Evolutionary conservation across 1,140 invertebrate genomes (phyloP), one percentile per base, ranked within the genome.

Genomic region (Eupeodes corollae): DNA sequence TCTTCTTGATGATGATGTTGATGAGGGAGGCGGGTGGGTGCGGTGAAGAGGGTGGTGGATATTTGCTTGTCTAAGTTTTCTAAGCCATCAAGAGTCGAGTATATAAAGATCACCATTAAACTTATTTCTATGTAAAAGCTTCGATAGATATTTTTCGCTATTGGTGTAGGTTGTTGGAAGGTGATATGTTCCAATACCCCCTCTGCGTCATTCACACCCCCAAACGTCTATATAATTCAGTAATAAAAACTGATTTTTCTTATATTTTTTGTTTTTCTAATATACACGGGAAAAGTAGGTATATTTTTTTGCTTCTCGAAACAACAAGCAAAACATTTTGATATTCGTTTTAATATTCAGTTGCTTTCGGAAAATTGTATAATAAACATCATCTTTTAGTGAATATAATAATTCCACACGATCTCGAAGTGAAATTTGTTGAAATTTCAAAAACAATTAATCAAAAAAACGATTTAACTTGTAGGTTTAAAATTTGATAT

Each of bases 351-450:
- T 31, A 41, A 18, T 34, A 50, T 61, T 67, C 63, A 67, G 63
- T 67, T 67, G 63, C 63, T 64, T 67, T 67, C 63, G 63, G 63
- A 67, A 67, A 63, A 67, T 67, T 67, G 63, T 63, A 61, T 65
- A 65, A 66, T 58, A 60, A 63, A 66, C 58, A 63, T 62, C 49
- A 53, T 52, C 52, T 56, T 55, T 63, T 61, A 44, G 47, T 47
- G 39, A 38, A 44, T 15, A 37, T 49, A 46, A 32, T 48, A 44
- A 45, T 51, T 44, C 48, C 55, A 56, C 62, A 54, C 56, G 59
- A 63, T 58, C 60, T 62, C 55, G 35, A 43, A 26, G 21, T 51
- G 48, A 43, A 53, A 50, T 51, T 55, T 48, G 3, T 26, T 26
- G 3, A 8, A 26, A 26, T 5, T 26, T 26, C 8, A 46, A 52